Evolutionary conservation across 2,888 invertebrate species (phyloP), one percentile per base, ranked within the genome.

Genomic region (Miltochrista miniata): DNA sequence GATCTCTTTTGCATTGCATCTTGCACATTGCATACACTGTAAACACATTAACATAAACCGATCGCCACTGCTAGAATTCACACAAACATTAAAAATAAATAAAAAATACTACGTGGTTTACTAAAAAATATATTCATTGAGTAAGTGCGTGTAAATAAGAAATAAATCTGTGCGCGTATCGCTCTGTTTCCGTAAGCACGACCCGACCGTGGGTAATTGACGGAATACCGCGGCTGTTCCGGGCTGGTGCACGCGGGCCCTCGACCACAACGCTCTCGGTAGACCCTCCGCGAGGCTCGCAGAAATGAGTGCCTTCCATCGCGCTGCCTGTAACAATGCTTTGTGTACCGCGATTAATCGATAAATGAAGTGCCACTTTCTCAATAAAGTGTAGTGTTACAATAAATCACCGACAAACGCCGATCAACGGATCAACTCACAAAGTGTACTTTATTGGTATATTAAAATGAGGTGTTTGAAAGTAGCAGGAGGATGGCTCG

Each of bases 381-480:
- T 79, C 82, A 73, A n/a, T 79, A 76, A 71, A 79, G 80, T 82
- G 81, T 77, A 74, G 82, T 86, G 80, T 74, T n/a, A 80, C 70
- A 81, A 83, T 81, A 81, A 79, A 83, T 80, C 79, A 70, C 64
- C 72, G 73, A 77, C 73, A 74, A 76, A 77, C 72, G 74, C 76
- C 76, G 11, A 24, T 24, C n/a, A 30, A 30, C 30, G 5, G 61
- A 62, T 61, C 66, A 61, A 70, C 73, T 72, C 66, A 66, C 73
- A 64, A 73, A 79, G 78, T 79, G 79, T 70, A 66, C 74, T 72
- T 74, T 81, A 78, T 76, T 72, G 66, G 68, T 72, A 74, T 80
- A 81, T 79, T 83, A 85, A 80, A 85, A 91, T 91, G 90, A 88
- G 90, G 88, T 90, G 90, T 74, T 87, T 91, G 81, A 89, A 85